Conservation (phyloP, 2,113 vertebrate genomes). For the Macquaria australasica region DNA sequence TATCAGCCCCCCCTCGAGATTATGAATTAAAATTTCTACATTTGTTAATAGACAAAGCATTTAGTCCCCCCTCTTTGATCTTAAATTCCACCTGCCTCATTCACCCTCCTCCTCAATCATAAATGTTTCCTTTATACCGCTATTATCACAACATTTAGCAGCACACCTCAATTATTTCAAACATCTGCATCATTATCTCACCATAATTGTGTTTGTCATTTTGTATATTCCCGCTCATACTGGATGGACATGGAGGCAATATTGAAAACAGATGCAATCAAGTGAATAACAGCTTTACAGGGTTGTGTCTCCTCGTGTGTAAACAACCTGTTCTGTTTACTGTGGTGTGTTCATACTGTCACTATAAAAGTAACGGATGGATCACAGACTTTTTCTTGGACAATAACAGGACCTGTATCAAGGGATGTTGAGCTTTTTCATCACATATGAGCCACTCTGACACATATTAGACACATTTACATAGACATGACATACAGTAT, state of each 20-base stretch:
- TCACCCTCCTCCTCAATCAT: conserved; percentile 24
- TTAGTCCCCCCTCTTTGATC: conserved; percentile 29
- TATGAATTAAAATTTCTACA: conserved; percentile 48
- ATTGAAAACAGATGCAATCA: conserved; percentile 36
- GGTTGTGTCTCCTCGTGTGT: background rate
- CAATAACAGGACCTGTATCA: background rate
- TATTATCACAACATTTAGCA: conserved; percentile 11
- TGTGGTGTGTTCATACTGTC: background rate
- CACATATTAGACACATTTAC: background rate
- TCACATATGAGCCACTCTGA: background rate
- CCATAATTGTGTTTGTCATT: background rate
- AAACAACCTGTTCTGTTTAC: conserved; percentile 42
- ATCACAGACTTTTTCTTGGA: conserved; percentile 3
- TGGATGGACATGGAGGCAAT: background rate
- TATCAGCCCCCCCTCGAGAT: conserved; percentile 40
- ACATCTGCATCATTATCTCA: conserved; percentile 28
- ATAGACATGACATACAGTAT: too few relatives aligned
- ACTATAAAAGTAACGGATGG: background rate
- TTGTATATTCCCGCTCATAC: background rate
- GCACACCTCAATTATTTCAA: conserved; percentile 24
- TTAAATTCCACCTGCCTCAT: conserved; percentile 7
- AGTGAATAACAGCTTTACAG: conserved; percentile 11
- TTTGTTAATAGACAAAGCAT: conserved; percentile 51
- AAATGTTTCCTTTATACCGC: background rate
- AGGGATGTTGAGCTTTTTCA: background rate